These are phyloP conservation scores for Gallinago media DNA, from an alignment of 2,113 vertebrate genomes.

Conservation along the genomic window DNA sequence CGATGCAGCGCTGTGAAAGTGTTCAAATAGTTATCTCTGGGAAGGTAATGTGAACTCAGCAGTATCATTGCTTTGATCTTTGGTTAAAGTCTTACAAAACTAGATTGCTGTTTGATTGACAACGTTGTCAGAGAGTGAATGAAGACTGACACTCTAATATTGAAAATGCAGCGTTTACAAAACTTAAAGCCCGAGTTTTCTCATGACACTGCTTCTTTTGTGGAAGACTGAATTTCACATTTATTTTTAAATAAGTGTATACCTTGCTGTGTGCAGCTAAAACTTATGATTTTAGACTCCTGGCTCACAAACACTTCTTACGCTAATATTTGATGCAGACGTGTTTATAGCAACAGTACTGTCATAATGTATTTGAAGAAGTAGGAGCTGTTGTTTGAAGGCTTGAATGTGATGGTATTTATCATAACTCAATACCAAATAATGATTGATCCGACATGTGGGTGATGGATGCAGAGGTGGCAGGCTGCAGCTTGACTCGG, in stretches of 20 bases:
- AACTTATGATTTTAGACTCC: not conserved
- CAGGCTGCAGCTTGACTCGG: not conserved
- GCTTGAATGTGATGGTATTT: not conserved
- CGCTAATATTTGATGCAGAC: not conserved
- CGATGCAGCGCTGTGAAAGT: conserved; percentile 33
- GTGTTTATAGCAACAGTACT: not conserved
- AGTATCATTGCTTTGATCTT: conserved; percentile 81
- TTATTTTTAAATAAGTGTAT: conserved; percentile 62
- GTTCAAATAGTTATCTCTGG: conserved; percentile 68
- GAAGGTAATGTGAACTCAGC: conserved; percentile 80
- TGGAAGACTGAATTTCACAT: conserved; percentile 71
- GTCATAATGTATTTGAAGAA: not conserved
- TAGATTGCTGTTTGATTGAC: conserved; percentile 80
- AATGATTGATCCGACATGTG: not conserved
- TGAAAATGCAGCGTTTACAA: conserved; percentile 78
- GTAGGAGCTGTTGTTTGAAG: not conserved
- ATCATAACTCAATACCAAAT: conserved; percentile 19
- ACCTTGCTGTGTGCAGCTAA: conserved; percentile 24
- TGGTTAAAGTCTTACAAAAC: conserved; percentile 78
- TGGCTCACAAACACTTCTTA: conserved; percentile 1
- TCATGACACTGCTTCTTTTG: conserved; percentile 78
- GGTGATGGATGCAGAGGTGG: not conserved
- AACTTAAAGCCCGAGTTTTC: conserved; percentile 73
- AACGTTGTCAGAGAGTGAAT: conserved; percentile 80
- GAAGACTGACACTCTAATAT: conserved; percentile 82